phyloP scores from a whole-genome alignment of 2,113 vertebrate genomes.

The Scolopax mira region DNA sequence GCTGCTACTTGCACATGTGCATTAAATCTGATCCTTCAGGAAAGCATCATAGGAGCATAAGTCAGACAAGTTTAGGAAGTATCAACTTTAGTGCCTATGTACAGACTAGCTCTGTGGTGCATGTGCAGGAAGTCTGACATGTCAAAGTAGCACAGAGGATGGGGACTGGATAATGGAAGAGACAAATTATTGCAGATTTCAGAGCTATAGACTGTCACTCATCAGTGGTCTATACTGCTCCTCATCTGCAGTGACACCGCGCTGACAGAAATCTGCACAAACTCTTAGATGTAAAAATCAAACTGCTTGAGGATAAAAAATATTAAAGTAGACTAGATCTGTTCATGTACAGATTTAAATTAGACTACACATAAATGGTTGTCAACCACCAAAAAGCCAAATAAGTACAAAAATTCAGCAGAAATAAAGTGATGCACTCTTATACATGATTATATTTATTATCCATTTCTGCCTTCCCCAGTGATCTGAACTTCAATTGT shows the following conservation, averaged over 20 bases:
- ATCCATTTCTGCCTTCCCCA: background rate
- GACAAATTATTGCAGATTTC: background rate
- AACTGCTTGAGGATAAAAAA: background rate
- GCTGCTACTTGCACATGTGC: background rate
- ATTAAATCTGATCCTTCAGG: background rate
- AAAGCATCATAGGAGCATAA: fast-evolving
- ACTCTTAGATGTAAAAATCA: background rate
- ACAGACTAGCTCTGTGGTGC: background rate
- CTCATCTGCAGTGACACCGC: background rate
- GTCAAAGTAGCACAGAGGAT: background rate
- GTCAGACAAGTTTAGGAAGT: background rate
- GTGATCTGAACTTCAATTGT: background rate
- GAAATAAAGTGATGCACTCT: background rate
- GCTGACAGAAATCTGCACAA: background rate
- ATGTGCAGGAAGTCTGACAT: background rate
- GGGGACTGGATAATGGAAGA: background rate
- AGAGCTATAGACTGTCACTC: background rate
- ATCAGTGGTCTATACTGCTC: background rate
- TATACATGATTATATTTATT: background rate
- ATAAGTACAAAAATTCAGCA: background rate
- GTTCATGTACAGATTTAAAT: background rate
- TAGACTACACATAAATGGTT: background rate
- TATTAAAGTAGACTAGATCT: background rate
- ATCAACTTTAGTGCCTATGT: background rate
- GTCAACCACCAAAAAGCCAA: background rate